Evolutionary conservation across 2,797 vertebrate genomes (phyloP), one percentile per base, ranked within the genome.

Genomic region (Aulostomus chinensis): DNA sequence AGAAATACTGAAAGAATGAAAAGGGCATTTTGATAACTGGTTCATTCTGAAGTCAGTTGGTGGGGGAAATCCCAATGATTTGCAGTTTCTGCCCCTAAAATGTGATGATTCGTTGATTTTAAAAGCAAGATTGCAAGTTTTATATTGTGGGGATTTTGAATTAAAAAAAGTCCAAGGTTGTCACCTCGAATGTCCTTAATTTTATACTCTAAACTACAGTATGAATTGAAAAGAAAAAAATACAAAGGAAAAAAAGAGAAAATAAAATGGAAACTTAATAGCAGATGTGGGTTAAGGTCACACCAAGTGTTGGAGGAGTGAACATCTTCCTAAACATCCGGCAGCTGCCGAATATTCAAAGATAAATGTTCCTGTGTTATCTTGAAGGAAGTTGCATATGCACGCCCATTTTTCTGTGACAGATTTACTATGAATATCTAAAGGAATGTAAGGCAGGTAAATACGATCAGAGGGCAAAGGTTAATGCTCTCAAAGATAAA

Each of bases 361-460:
- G 4, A 12, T 37, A 22, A 28, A 48, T 39, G 16, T 31, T 32
- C 6, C 0, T 30, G 5, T 43, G 20, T 37, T 37, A 32, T 47
- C 15, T 29, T 2, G 9, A 29, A 45, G 3, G 9, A 51, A 5
- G 32, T 11, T 26, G 8, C 9, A 11, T 2, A 7, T 22, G 3
- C 14, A 1, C 4, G 28, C 6, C 6, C 14, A 20, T 6, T 3
- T 13, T 14, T 53, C 9, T 15, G 21, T 15, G 18, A 32, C 32
- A 48, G 15, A 47, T 1, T 9, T 15, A 14, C 15, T 1, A 34
- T 1, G 1, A 13, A 12, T 37, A 28, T 30, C 25, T 32, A 2
- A 22, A 55, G 36, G 37, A 63, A 66, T 55, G 18, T 11, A 1
- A 39, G 9, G 28, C 34, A 46, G 39, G 46, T 46, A 39, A 62